Percentiles rank a stretch among this genome's conserved stretches.
Conservation (phyloP, 1,140 invertebrate genomes). For the Orius insidiosus region DNA sequence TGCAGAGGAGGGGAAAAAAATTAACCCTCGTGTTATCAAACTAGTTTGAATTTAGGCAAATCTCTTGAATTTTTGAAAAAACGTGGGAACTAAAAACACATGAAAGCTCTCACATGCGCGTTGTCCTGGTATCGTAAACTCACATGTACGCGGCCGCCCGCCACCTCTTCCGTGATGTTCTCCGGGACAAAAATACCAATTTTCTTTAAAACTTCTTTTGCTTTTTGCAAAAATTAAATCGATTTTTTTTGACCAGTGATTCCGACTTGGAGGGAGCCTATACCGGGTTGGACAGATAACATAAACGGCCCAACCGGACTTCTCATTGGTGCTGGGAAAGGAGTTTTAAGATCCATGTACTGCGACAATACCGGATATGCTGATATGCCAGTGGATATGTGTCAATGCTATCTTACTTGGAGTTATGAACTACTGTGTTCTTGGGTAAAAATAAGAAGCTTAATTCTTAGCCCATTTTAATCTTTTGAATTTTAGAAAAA, state of each 20-base stretch:
- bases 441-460: slow-evolving; percentile 14
- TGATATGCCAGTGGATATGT: slow-evolving; percentile 70
- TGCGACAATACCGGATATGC: slow-evolving; percentile 58
- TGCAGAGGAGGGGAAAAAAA: too few relatives aligned
- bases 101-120: too few relatives aligned
- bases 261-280: slow-evolving; percentile 59
- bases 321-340: slow-evolving; percentile 63
- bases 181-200: too few relatives aligned
- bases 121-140: too few relatives aligned
- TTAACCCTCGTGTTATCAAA: too few relatives aligned
- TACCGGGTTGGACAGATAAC: slow-evolving; percentile 87
- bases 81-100: too few relatives aligned
- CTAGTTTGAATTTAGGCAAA: too few relatives aligned
- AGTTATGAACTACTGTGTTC: slow-evolving; percentile 38
- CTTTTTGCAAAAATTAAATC: too few relatives aligned
- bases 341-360: slow-evolving; percentile 68
- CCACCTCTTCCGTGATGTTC: too few relatives aligned
- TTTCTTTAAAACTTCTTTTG: too few relatives aligned
- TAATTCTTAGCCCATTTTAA: neutral
- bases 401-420: slow-evolving; percentile 46
- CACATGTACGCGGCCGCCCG: too few relatives aligned
- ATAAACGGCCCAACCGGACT: slow-evolving; percentile 74
- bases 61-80: too few relatives aligned
- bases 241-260: slow-evolving; percentile 33
- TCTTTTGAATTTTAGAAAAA: slow-evolving; percentile 18